Evolutionary conservation across 2,888 invertebrate genomes (phyloP), one percentile per base, ranked within the genome.

Genomic region (Anoplius nigerrimus): DNA sequence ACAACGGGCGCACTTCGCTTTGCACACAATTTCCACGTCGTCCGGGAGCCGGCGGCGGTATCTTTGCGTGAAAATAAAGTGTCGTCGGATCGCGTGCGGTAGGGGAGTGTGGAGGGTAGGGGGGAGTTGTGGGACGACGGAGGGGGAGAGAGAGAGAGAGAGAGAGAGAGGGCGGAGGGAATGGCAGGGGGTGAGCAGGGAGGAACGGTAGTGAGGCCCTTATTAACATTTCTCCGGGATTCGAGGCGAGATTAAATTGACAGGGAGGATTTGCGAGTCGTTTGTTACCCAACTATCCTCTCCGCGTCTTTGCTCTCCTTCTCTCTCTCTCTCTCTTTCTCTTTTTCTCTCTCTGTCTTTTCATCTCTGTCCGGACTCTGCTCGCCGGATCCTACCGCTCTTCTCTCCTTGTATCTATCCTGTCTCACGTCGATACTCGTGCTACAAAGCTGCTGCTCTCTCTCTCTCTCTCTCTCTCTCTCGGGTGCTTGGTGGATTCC

Each of bases 211-310:
- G 86, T 78, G 82, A 82, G 81, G 81, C 80, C 87, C 88, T 88
- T 88, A 88, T 88, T 88, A 88, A 88, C 87, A 88, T 88, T 88
- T 88, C 86, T 86, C 80, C 81, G 83, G 88, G 87, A 88, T 88
- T 85, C 86, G 83, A 83, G 85, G 85, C 83, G 84, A 88, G 88
- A 88, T 88, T 88, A 88, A 88, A 88, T 88, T 88, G 88, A 88
- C 88, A 88, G 88, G 79, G 81, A 88, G 88, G 87, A 88, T 88
- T 88, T 88, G 88, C 88, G 87, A 88, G 87, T 87, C 84, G 87
- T 88, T 88, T 88, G 88, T 88, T 88, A 85, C 78, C 34, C 74
- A 68, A 60, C 72, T 67, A 60, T 66, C 70, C 69, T 57, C 56
- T 55, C 55, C n/a, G n/a, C n/a, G n/a, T n/a, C n/a, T n/a, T n/a